Conservation (phyloP, 2,113 vertebrate species). For the Gavialis gangeticus region DNA sequence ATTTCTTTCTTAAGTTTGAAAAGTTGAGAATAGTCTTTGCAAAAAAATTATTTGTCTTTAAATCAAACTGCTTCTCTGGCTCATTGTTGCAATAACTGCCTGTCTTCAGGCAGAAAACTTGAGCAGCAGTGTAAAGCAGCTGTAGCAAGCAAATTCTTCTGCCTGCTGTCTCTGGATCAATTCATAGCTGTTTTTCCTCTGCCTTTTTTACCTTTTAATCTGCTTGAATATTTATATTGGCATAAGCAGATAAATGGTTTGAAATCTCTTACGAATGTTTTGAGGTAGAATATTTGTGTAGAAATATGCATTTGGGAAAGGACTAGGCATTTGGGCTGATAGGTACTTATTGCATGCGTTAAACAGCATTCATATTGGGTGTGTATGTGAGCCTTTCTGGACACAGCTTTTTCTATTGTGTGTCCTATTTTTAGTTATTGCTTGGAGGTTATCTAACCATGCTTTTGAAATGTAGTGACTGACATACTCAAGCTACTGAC, state of each 20-base stretch:
- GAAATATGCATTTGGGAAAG: background rate
- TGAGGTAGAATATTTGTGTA: background rate
- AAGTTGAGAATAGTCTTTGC: background rate
- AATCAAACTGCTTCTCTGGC: background rate
- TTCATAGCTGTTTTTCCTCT: background rate
- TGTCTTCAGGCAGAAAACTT: background rate
- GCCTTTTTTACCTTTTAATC: background rate
- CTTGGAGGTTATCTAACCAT: background rate
- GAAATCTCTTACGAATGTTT: background rate
- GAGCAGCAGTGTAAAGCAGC: background rate
- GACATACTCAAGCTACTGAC: background rate
- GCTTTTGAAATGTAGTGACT: background rate
- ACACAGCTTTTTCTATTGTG: background rate
- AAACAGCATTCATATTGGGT: background rate
- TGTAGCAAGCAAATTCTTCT: background rate
- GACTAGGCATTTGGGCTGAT: background rate
- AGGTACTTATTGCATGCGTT: background rate
- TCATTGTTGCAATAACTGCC: background rate
- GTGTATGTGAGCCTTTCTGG: background rate
- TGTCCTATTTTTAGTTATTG: background rate
- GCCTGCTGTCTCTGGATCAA: no score
- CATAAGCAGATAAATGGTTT: background rate
- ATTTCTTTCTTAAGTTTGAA: background rate
- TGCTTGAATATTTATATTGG: background rate
- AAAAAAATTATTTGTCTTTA: background rate